Evolutionary conservation across 2,888 invertebrate species (phyloP).

Genomic region (Phania funesta): DNA sequence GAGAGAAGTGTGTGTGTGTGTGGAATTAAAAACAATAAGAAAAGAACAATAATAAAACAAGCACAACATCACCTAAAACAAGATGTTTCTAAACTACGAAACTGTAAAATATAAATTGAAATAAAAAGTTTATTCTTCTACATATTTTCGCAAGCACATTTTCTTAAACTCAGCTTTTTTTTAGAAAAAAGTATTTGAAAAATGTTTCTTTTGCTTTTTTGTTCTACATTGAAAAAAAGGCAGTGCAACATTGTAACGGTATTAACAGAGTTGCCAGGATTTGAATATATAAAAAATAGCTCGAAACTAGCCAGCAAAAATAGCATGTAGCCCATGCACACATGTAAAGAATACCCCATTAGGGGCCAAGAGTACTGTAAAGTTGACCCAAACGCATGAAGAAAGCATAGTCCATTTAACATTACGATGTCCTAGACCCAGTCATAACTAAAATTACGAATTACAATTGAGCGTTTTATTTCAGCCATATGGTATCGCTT

Average conservation of each 20-base stretch:
- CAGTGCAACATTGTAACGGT: constrained; percentile 3
- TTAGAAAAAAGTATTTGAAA: constrained; percentile 22
- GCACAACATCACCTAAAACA: constrained; percentile 25
- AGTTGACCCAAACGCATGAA: no score
- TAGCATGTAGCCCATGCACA: no score
- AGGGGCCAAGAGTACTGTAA: no score
- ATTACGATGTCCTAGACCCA: no score
- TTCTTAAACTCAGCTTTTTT: constrained; percentile 25
- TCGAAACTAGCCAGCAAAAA: no score
- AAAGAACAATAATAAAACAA: constrained; percentile 8
- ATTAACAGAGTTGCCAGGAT: constrained; percentile 3
- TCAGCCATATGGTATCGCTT: no score
- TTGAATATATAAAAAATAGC: not conserved
- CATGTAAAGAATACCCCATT: no score
- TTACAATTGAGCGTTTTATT: no score
- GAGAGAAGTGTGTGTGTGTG: not conserved
- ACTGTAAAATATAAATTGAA: constrained; percentile 11
- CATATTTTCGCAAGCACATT: constrained; percentile 47
- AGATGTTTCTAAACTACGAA: constrained; percentile 41
- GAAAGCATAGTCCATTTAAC: no score
- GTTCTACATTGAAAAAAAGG: not conserved
- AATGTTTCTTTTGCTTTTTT: constrained; percentile 13
- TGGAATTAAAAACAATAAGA: constrained; percentile 3
- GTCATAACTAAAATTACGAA: no score
- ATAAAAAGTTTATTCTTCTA: constrained; percentile 38